Base-by-base conservation (phyloP, 2,888 invertebrate species). In the Diarsia brunnea region DNA sequence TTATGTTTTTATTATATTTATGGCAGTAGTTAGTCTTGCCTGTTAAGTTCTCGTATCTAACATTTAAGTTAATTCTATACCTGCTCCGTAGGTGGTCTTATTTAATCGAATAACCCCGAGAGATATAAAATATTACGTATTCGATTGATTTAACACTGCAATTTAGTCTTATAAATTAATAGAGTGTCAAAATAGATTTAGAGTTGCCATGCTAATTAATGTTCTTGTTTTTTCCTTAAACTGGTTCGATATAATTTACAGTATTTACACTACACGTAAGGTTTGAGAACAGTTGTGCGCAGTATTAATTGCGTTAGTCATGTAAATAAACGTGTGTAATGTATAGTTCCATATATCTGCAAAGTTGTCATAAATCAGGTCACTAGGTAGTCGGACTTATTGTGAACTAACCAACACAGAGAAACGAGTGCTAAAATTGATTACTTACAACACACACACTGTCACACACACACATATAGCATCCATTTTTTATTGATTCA, bases 151-250 rank as follows among this genome's bases (percentile, higher is more conserved):
- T 51, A 67, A 24, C n/a, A 61, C 51, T 31, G 24, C 12, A 38
- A 51, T 47, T 63, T 67, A 63, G 47, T 78, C 47, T 16, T 45
- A 61, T 45, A 2, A 53, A 58, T 67, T 31, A 43, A 47, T 64
- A 21, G 38, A n/a, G 14, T 70, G 70, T 53, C 14, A 45, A 47
- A 45, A 47, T 49, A 68, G 49, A 68, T 82, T 70, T 49, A 70
- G 43, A 67, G 47, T 68, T 65, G 19, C 38, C 65, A 69, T 51
- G 2, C 51, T 51, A 31, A 76, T 68, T 73, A 70, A 81, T 71
- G 51, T 65, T 63, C 58, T 69, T 79, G 69, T 75, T 75, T 81
- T 75, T 80, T 67, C 66, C 75, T 69, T 47, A 69, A 45, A 72
- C 61, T 67, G n/a, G 24, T 55, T 67, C 5, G 3, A 43, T 55